Base-by-base conservation (phyloP, 2,888 invertebrate genomes). In the Orgyia antiqua region DNA sequence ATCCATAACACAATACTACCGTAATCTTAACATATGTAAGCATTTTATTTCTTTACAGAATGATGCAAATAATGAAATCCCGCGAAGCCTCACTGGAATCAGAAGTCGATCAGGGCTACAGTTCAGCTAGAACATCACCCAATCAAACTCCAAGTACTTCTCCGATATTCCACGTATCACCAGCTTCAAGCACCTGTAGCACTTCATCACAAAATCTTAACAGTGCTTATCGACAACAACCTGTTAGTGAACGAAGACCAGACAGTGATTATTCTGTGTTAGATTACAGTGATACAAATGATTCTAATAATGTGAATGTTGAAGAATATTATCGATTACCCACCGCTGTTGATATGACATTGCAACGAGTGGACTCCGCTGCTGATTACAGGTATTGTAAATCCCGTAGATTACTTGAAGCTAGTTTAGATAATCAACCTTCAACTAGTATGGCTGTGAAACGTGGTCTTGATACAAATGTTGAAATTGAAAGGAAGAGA, bases 21-120 rank as follows among this genome's bases (percentile, higher is more conserved):
- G 4, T 2, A 23, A 21, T 4, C 8, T 12, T 4, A 24, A 24
- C 4, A 13, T 7, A 7, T 10, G 11, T 29, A 8, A 23, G 12
- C 7, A 3, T 6, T 7, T 10, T 9, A 8, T 15, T 15, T 17
- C 9, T 4, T 58, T 51, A 10, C 75, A 86, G 84, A 36, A 84
- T 86, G 84, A 86, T 84, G 84, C 75, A 76, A 39, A 76, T 75
- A 10, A 42, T 82, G 15, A 82, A 80, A 36, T 64, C 76, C 0
- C 70, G 79, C 17, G 80, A 79, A 19, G 47, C 55, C 1, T 51
- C 51, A 1, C 46, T 42, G 0, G 79, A 78, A 9, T 52, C 67
- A 0, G 79, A 83, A 25, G 49, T 66, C 0, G 84, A 83, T 32
- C 82, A 82, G 39, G 83, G 84, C 0, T 83, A 83, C 43, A 63